Base-by-base conservation (phyloP, 2,797 vertebrate genomes). In the Spinibarbus caldwelli region DNA sequence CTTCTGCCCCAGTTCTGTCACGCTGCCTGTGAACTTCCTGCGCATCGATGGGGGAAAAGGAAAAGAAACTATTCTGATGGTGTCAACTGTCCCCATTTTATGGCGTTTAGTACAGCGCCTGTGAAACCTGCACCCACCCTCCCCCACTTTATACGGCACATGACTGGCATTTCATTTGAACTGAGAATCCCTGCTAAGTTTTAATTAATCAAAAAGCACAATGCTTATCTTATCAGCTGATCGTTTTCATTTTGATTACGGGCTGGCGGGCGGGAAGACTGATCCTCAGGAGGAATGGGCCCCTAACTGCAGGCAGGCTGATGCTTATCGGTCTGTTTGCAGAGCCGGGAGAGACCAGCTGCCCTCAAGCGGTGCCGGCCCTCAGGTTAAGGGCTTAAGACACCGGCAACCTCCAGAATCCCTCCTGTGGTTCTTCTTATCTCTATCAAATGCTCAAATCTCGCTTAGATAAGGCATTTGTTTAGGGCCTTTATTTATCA, bases 151-250 rank as follows among this genome's bases (percentile, higher is more conserved):
- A 17, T 67, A 57, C 15, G 21, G 10, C 47, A 66, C 78, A 90
- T 90, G 88, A 93, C 88, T 93, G 90, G 83, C 90, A 84, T 93
- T 89, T 92, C 82, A 89, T 94, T 68, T 83, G 75, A 91, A 71
- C 78, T 68, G 31, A 89, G 87, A 89, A 0, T 80, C 62, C 70
- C 19, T 59, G 91, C 92, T 89, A 89, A 54, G 86, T 93, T 94
- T 94, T 94, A 95, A 94, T 95, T 94, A 95, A 94, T 94, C 91
- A 91, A 76, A 89, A 91, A 91, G 90, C 90, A 85, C 82, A 92
- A 93, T 92, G 91, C 91, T 94, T 94, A 94, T 95, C 94, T 95
- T 94, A 94, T 95, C 94, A 91, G 90, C 87, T 89, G 86, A 95
- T 95, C 91, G 85, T 86, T 92, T 90, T 89, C 90, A 89, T 93